phyloP scores from a whole-genome alignment of 2,113 vertebrate genomes.

The Oryzias melastigma region DNA sequence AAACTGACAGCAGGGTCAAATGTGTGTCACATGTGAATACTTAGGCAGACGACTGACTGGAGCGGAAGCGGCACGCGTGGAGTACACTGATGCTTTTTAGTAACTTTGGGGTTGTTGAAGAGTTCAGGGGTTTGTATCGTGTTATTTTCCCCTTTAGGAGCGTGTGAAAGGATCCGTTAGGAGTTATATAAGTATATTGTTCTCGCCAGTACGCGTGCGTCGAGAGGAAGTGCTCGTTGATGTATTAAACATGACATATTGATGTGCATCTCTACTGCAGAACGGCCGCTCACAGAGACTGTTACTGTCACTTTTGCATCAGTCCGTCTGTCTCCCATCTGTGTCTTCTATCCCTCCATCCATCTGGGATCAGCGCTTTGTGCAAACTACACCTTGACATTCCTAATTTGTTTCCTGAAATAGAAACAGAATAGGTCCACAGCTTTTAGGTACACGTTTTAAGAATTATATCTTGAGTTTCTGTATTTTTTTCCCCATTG shows the following conservation, averaged over 20 bases:
- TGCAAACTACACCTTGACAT: slow-evolving; percentile 62
- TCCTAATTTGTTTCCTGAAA: slow-evolving; percentile 54
- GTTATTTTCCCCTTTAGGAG: slow-evolving; percentile 51
- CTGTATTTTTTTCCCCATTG: slow-evolving; percentile 66
- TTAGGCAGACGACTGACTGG: slow-evolving; percentile 28
- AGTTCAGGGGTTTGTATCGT: slow-evolving; percentile 50
- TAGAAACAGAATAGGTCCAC: slow-evolving; percentile 46
- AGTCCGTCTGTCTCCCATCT: slow-evolving; percentile 29
- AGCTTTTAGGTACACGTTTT: slow-evolving; percentile 47
- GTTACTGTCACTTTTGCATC: slow-evolving; percentile 42
- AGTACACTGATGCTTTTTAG: slow-evolving; percentile 56
- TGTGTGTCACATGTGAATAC: slow-evolving; percentile 46
- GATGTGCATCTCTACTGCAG: slow-evolving; percentile 65
- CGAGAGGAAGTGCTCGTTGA: slow-evolving; percentile 20
- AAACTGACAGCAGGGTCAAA: slow-evolving; percentile 44
- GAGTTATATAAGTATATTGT: slow-evolving; percentile 33
- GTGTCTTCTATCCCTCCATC: not conserved
- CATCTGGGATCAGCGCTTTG: slow-evolving; percentile 43
- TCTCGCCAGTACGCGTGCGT: slow-evolving; percentile 24
- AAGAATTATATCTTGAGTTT: slow-evolving; percentile 60
- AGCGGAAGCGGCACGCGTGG: slow-evolving; percentile 54
- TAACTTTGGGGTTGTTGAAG: slow-evolving; percentile 47
- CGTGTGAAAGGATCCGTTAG: slow-evolving; percentile 41
- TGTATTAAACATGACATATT: slow-evolving; percentile 36
- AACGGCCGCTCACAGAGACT: slow-evolving; percentile 38